Evolutionary conservation across 2,888 invertebrate species (phyloP), one percentile per base, ranked within the genome.

Genomic region (Strigamia maritima): DNA sequence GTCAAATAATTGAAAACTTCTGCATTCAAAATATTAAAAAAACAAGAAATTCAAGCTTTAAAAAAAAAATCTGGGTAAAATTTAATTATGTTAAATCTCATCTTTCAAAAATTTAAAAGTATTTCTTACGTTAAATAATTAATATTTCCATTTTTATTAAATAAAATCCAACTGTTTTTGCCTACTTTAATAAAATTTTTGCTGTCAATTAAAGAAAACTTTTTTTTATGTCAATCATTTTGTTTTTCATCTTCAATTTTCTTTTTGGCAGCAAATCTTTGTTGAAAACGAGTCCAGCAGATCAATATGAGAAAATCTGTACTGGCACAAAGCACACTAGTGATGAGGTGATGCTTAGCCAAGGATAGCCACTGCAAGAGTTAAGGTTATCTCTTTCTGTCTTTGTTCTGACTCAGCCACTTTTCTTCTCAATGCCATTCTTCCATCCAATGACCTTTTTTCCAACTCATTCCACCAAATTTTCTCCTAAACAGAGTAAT

Each of bases 321-420:
- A 54, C 54, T 54, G 54, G 35, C 35, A 35, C 54, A 54, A n/a
- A 54, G 54, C 54, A 54, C 54, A 19, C 19, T 19, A 19, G 54
- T 54, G 54, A 54, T 54, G 54, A 54, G 54, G 54, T 54, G 54
- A 54, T 54, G 54, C 54, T 54, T 19, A 54, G 54, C 54, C 54
- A 54, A 54, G 54, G 54, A 54, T 54, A 54, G 54, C 54, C 54
- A 54, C 54, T 54, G 54, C 54, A 54, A 54, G 54, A 54, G 54
- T 54, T 54, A 54, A 19, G 54, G 54, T 54, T 54, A 54, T 54
- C 54, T 54, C 54, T 54, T 54, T 54, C 54, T 54, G 54, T 19
- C 54, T 54, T 22, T 54, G 54, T 19, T 54, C 54, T 54, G 54
- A 54, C 54, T 54, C 54, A 54, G 54, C 54, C 54, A 54, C 54